Conservation (phyloP, 1,140 invertebrate species). For the Aphidius gifuensis region DNA sequence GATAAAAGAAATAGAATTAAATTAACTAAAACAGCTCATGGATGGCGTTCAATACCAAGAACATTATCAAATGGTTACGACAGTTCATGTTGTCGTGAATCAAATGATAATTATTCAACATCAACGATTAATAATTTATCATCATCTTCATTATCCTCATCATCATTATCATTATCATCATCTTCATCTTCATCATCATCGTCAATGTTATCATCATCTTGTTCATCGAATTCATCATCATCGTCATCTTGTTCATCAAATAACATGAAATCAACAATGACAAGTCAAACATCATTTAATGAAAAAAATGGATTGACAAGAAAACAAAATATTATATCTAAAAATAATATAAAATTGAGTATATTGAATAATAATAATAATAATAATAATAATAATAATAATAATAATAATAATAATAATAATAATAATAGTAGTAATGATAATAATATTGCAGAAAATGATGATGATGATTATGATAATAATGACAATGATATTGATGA, state of each 20-base stretch:
- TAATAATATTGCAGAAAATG: neutral
- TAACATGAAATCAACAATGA: too few species aligned
- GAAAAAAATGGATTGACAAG: too few species aligned
- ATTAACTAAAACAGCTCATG: slow-evolving; percentile 72
- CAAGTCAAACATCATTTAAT: too few species aligned
- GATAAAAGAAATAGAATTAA: slow-evolving; percentile 78
- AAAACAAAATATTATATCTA: too few species aligned
- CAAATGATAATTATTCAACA: slow-evolving; percentile 18
- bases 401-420: neutral
- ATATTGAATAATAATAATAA: too few species aligned
- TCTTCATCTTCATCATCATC: slow-evolving; percentile 15
- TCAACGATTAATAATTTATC: neutral
- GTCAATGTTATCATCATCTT: neutral
- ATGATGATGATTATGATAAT: slow-evolving; percentile 9
- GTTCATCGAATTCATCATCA: neutral
- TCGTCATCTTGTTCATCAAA: neutral
- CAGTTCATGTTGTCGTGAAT: slow-evolving; percentile 27
- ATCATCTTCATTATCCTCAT: neutral
- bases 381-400: neutral
- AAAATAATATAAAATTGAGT: too few species aligned
- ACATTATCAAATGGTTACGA: slow-evolving; percentile 63
- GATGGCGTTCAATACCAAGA: slow-evolving; percentile 77
- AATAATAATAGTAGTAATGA: neutral
- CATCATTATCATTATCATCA: slow-evolving; percentile 25
- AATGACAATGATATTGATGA: slow-evolving; percentile 22